Base-by-base conservation (phyloP, 2,113 vertebrate species). In the Eonycteris spelaea region DNA sequence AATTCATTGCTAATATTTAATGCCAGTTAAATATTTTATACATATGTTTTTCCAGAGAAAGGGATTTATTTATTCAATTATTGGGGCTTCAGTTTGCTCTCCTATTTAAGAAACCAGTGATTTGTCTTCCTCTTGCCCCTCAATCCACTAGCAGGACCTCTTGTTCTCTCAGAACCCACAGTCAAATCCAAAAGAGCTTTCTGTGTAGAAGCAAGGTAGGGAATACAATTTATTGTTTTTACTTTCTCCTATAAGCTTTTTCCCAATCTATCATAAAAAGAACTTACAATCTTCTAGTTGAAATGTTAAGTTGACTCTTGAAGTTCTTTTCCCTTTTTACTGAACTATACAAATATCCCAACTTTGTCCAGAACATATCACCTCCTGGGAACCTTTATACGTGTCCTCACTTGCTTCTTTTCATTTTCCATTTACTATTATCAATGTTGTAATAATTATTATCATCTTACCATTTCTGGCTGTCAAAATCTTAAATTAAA, bases 1-100 rank as follows among this genome's bases (percentile, higher is more conserved):
- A 94, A 94, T 96, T 95, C 68, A 45, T 48, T 88, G 16, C 89
- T 97, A 97, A 95, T 91, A 83, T 91, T 86, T 97, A 97, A 97
- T 88, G 45, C 53, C 83, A 93, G 68, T 86, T 95, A 91, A 93
- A 86, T 93, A 95, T 89, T 96, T 97, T 77, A 97, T 73, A 86
- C 21, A 13, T 89, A 40, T 38, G 40, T 61, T 91, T 96, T 96
- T 94, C 88, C 51, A 78, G 48, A 94, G 78, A 77, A 92, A 95
- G 40, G 11, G 24, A 55, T 94, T 83, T 70, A 94, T 86, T 93
- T 88, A 77, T 83, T 91, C 26, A 48, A 65, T 82, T 85, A 30
- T 95, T 94, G 80, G 71, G 53, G 33, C 15, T 79, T 80, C 40
- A 63, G 74, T 74, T 87, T 94, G n/a, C 33, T 82, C 71, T 95